Base-by-base conservation (phyloP, 1,140 invertebrate species). In the Caerostris extrusa region DNA sequence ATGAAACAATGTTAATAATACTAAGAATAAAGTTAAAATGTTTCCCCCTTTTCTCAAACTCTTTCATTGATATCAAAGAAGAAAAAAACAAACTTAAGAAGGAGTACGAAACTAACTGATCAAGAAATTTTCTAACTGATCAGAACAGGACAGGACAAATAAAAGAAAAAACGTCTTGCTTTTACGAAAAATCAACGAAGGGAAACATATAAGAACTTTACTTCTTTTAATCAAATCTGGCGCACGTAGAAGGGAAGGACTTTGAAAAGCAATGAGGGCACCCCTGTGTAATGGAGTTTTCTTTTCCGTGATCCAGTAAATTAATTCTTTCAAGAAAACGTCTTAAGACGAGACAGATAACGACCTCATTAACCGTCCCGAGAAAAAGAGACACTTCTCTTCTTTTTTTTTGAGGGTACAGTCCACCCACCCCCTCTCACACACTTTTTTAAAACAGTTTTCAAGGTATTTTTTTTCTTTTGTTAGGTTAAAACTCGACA, bases 271-370 rank as follows among this genome's bases (percentile, higher is more conserved):
- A 10, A 8, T 3, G 3, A 19, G 12, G 2, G 2, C 34, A 2
- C 3, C 10, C 50, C 3, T 5, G 34, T 53, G 71, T 77, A 77
- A 77, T 50, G 50, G 8, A 77, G 71, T 50, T 53, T 77, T 53
- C 7, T 34, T 77, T 50, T 77, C 34, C 5, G 50, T 7, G 34
- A n/a, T 77, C 8, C 50, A 77, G 34, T 77, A 50, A 77, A 77
- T 77, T 77, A 77, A 77, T 77, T 77, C 71, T 77, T 77, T 53
- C 50, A 77, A 77, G 19, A 77, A 77, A 77, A 50, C 50, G 8
- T 50, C 3, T 77, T 53, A 77, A 53, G 10, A 50, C 71, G 34
- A 77, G 71, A 77, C 71, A 77, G 50, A 77, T 77, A 77, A 53
- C 19, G 10, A 77, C 71, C 19, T 77, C 71, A 77, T 77, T 50